Evolutionary conservation across 2,113 vertebrate species (phyloP).

Genomic region (Zeus faber): DNA sequence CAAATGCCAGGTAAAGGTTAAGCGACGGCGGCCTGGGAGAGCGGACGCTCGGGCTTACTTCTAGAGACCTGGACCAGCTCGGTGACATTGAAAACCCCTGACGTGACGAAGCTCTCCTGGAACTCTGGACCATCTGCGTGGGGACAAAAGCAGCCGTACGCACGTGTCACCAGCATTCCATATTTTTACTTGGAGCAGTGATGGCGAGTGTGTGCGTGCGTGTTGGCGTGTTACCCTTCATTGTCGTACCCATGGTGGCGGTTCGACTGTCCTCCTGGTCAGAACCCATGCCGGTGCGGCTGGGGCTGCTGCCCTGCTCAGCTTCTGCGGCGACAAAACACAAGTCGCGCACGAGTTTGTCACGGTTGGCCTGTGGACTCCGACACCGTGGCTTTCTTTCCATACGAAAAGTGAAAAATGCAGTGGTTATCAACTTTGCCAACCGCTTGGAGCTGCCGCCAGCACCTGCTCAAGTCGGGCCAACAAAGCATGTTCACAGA

Average conservation of each 20-base stretch:
- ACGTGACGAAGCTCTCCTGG: conserved; percentile 95
- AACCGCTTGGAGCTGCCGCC: too few species aligned
- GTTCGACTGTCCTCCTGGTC: conserved; percentile 94
- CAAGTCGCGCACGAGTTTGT: too few species aligned
- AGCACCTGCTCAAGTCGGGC: too few species aligned
- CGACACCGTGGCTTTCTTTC: too few species aligned
- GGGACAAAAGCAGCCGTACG: conserved; percentile 12
- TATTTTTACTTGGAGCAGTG: too few species aligned
- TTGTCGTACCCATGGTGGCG: conserved; percentile 84
- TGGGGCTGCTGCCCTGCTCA: conserved; percentile 88
- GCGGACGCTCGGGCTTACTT: too few species aligned
- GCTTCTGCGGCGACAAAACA: conserved; percentile 77
- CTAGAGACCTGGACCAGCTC: conserved; percentile 96
- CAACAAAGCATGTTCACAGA: too few species aligned
- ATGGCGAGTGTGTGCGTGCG: background rate
- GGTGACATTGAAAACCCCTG: conserved; percentile 97
- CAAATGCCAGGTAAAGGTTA: background rate
- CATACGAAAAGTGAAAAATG: too few species aligned
- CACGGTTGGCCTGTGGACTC: too few species aligned
- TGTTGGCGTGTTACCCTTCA: background rate
- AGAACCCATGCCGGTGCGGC: conserved; percentile 82
- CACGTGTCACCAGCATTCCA: background rate
- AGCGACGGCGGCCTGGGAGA: too few species aligned
- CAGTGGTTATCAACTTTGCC: too few species aligned
- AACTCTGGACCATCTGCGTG: conserved; percentile 89